Conservation (phyloP, 2,113 vertebrate genomes). For the Symphodus melops region DNA sequence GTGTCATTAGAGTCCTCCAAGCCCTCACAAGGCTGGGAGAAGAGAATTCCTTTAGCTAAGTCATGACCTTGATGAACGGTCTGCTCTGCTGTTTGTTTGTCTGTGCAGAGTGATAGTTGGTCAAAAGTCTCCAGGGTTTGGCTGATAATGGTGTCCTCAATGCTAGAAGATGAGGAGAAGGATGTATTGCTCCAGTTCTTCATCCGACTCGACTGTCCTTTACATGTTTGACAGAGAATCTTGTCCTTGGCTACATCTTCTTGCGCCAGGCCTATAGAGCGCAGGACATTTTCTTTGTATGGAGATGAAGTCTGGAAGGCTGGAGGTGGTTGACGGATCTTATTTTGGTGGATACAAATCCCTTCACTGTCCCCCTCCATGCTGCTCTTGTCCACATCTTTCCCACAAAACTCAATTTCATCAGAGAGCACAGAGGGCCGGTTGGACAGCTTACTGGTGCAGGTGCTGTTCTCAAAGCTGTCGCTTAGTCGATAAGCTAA, state of each 20-base stretch:
- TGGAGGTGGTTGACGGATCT: conserved; percentile 72
- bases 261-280: conserved; percentile 34
- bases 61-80: conserved; percentile 32
- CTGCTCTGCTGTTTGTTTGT: conserved; percentile 52
- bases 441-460: conserved; percentile 97
- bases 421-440: conserved; percentile 94
- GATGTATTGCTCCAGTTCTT: conserved; percentile 79
- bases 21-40: conserved; percentile 86
- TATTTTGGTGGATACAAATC: conserved; percentile 62
- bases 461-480: conserved; percentile 98
- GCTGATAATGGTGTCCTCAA: conserved; percentile 80
- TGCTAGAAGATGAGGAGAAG: conserved; percentile 81
- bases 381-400: conserved; percentile 58
- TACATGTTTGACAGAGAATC: conserved; percentile 79
- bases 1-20: conserved; percentile 93
- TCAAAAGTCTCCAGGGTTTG: conserved; percentile 76
- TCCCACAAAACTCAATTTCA: conserved; percentile 89
- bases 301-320: conserved; percentile 96
- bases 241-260: conserved; percentile 61
- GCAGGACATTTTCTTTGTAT: conserved; percentile 85
- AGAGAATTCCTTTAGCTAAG: conserved; percentile 81
- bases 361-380: conserved; percentile 63
- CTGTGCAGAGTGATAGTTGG: conserved; percentile 70
- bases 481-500: conserved; percentile 92
- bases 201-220: conserved; percentile 48